These are phyloP conservation scores for Urophycis tenuis DNA, from an alignment of 2,797 vertebrate species.

Conservation along the genomic window DNA sequence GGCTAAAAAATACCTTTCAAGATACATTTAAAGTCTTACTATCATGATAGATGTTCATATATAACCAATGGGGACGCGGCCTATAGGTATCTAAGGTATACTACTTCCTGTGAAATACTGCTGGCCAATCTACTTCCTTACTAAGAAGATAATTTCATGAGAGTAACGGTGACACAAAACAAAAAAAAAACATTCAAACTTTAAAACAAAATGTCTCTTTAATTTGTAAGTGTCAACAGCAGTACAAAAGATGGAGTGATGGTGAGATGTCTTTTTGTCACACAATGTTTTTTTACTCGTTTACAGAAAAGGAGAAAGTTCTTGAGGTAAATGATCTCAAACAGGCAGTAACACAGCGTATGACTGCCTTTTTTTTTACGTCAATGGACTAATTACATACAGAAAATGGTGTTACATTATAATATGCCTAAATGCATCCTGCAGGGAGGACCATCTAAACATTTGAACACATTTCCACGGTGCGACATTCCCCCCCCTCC, in stretches of 20 bases:
- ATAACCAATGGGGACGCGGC: background rate
- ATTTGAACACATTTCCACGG: slow-evolving; percentile 79
- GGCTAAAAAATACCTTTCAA: background rate
- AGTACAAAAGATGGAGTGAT: slow-evolving; percentile 99
- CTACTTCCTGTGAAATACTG: background rate
- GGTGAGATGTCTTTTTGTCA: slow-evolving; percentile 82
- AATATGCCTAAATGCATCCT: slow-evolving; percentile 87
- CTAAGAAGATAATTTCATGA: background rate
- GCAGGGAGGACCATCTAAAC: slow-evolving; percentile 74
- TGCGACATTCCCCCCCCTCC: slow-evolving; percentile 70
- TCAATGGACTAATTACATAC: slow-evolving; percentile 73
- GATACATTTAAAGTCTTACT: background rate
- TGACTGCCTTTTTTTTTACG: slow-evolving; percentile 79
- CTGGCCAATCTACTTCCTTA: background rate
- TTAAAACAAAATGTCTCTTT: slow-evolving; percentile 99
- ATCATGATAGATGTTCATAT: background rate
- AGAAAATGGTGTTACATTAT: slow-evolving; percentile 83
- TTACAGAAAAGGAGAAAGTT: slow-evolving; percentile 95
- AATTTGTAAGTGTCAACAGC: slow-evolving; percentile 99
- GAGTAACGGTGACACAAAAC: background rate
- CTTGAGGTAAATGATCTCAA: slow-evolving; percentile 99
- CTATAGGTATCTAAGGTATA: background rate
- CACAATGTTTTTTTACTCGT: slow-evolving; percentile 64
- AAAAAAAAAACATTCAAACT: slow-evolving; percentile 52
- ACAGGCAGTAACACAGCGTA: slow-evolving; percentile 84